Base-by-base conservation (phyloP, 1,140 invertebrate genomes). In the Catajapyx aquilonaris region DNA sequence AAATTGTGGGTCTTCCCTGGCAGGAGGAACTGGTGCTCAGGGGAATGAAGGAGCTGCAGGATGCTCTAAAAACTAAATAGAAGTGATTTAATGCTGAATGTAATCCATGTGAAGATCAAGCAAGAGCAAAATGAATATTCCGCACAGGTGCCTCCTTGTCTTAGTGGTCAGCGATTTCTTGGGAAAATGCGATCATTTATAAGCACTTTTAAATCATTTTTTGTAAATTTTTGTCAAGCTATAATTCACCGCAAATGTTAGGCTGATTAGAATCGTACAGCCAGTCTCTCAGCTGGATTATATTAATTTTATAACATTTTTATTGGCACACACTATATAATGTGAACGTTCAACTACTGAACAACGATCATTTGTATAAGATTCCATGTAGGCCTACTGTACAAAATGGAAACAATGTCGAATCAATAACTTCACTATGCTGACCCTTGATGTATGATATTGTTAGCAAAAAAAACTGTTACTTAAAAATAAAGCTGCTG, bases 1-100 rank as follows among this genome's bases (percentile, higher is more conserved):
- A 60, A 42, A 43, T 58, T 5, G 48, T 54, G 7, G 51, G 46
- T n/a, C 45, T 51, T 16, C 58, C 58, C 4, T 60, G 43, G 46
- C 38, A 53, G 20, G 58, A 60, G 40, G 58, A 60, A 44, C 21
- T 52, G 15, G 46, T 55, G 21, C 43, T 55, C 1, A 33, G 51
- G 11, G 35, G 42, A 7, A 54, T 55, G 52, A 41, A 37, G 9
- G 44, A 52, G 23, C 31, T 55, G 13, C 48, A 53, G 31, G 19
- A 40, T 5, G 28, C 16, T 0, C 5, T 45, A 34, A 45, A 38
- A 42, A 28, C 5, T 19, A 35, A 35, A 16, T 35, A 16, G 18
- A 7, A 16, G n/a, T 18, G n/a, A 35, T 35, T 35, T 13, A 20
- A 35, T 5, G 13, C 7, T 28, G 23, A 7, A 28, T 28, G 7